These are phyloP conservation scores for Heliconius hortense DNA, from an alignment of 2,888 invertebrate genomes.

Conservation along the genomic window DNA sequence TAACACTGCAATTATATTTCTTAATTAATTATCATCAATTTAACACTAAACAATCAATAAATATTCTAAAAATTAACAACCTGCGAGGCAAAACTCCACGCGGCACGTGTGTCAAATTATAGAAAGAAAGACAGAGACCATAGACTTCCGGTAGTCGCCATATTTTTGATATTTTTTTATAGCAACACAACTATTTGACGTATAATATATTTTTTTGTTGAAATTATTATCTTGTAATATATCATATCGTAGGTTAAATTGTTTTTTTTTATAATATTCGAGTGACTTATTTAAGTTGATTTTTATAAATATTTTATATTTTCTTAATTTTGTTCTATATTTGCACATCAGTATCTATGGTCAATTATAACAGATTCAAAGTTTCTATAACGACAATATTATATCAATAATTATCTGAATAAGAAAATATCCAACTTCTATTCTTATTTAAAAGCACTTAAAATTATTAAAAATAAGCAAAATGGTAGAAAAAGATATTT, in stretches of 20 bases:
- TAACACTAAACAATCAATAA: slow-evolving; percentile 55
- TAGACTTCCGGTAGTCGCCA: slow-evolving; percentile 71
- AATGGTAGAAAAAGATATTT: slow-evolving; percentile 78
- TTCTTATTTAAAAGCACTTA: background rate
- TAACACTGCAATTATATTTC: slow-evolving; percentile 53
- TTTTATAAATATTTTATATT: background rate
- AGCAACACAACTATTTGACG: slow-evolving; percentile 51
- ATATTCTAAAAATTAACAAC: slow-evolving; percentile 64
- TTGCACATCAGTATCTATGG: background rate
- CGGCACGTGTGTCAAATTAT: slow-evolving; percentile 81
- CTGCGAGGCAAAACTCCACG: slow-evolving; percentile 81
- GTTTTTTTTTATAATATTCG: background rate
- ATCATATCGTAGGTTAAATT: no score
- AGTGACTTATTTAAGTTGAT: background rate
- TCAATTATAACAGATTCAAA: slow-evolving; percentile 36
- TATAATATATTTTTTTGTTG: background rate
- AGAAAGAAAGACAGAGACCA: slow-evolving; percentile 73
- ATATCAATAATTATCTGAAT: background rate
- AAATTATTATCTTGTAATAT: no score
- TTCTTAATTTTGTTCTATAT: background rate
- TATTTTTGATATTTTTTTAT: slow-evolving; percentile 56
- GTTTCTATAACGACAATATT: slow-evolving; percentile 53
- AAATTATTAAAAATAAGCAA: slow-evolving; percentile 19
- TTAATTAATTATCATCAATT: slow-evolving; percentile 47
- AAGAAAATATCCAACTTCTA: background rate